Evolutionary conservation across 2,888 invertebrate species (phyloP).

Genomic region (Drosophila neonasuta): DNA sequence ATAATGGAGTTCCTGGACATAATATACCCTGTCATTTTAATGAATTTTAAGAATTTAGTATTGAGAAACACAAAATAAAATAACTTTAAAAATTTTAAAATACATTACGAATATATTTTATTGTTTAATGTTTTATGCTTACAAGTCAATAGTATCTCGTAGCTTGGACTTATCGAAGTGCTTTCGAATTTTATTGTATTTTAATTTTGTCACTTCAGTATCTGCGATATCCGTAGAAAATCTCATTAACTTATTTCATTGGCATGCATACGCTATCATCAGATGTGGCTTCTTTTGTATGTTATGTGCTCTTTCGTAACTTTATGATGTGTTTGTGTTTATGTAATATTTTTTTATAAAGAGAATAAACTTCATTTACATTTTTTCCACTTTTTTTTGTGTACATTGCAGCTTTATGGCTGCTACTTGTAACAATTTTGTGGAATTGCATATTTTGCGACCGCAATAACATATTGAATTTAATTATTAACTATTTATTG

Average conservation of each 20-base stretch:
- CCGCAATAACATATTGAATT: slow-evolving; percentile 63
- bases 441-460: slow-evolving; percentile 26
- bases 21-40: too few relatives aligned
- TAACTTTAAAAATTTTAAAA: too few relatives aligned
- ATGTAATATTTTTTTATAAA: background rate
- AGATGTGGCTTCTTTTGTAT: background rate
- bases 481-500: slow-evolving; percentile 64
- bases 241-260: background rate
- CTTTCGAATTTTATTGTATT: background rate
- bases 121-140: too few relatives aligned
- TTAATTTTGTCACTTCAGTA: background rate
- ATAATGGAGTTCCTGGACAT: too few relatives aligned
- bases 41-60: too few relatives aligned
- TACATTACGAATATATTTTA: too few relatives aligned
- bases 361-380: background rate
- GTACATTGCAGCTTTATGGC: slow-evolving; percentile 6
- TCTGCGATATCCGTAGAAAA: background rate
- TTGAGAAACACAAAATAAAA: too few relatives aligned
- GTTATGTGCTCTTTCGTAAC: background rate
- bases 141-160: too few relatives aligned
- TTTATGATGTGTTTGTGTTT: background rate
- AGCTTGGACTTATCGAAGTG: too few relatives aligned
- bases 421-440: slow-evolving; percentile 14
- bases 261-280: background rate
- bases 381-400: background rate